Evolutionary conservation across 2,113 vertebrate genomes (phyloP).

Genomic region (Planiliza haematocheilus): DNA sequence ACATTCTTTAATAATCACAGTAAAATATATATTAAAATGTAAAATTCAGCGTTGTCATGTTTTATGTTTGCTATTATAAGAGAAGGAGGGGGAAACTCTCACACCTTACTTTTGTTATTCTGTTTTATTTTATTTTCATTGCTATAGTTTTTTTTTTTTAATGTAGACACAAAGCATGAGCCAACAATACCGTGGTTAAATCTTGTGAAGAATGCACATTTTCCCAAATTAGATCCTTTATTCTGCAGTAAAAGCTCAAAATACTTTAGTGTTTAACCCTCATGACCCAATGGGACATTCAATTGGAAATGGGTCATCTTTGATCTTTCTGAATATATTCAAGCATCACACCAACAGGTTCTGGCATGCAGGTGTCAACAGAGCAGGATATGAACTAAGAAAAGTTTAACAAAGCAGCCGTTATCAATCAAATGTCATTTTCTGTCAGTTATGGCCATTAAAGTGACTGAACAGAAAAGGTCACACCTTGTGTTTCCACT

Average conservation of each 20-base stretch:
- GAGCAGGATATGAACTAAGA: neutral
- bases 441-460: constrained; percentile 4
- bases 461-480: constrained; percentile 29
- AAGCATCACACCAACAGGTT: no score
- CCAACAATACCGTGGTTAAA: no score
- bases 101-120: neutral
- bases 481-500: constrained; percentile 8
- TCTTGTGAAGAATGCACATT: no score
- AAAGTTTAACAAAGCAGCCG: constrained; percentile 12
- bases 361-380: neutral
- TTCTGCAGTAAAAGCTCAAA: neutral
- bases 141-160: neutral
- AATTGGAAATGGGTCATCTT: neutral
- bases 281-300: neutral
- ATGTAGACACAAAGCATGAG: no score
- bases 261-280: neutral
- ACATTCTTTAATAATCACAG: neutral
- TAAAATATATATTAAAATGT: neutral
- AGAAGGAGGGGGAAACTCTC: neutral
- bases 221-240: no score
- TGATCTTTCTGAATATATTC: no score
- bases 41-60: neutral
- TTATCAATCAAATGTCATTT: constrained; percentile 20
- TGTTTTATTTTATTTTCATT: neutral
- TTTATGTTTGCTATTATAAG: neutral